These are phyloP conservation scores for Hetaerina titia DNA, from an alignment of 2,888 invertebrate genomes.

Conservation along the genomic window DNA sequence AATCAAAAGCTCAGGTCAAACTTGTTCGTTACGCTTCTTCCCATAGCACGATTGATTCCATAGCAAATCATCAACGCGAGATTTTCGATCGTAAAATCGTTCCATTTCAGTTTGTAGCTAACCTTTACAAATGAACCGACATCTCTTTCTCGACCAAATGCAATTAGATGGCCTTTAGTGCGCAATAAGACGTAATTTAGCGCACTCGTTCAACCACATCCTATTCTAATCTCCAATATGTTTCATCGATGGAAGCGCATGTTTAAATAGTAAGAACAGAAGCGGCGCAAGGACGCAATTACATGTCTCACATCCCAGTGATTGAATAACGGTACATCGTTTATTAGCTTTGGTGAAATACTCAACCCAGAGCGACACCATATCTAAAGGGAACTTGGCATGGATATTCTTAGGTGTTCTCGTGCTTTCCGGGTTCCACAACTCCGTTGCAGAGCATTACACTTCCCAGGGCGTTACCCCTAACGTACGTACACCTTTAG, in stretches of 20 bases:
- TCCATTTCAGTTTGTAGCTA: not conserved
- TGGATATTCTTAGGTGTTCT: not conserved
- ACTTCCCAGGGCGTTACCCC: not conserved
- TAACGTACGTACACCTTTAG: not conserved
- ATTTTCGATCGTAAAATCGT: not conserved
- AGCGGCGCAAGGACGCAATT: not conserved
- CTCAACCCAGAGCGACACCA: not conserved
- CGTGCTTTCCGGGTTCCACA: not conserved
- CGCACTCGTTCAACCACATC: not conserved
- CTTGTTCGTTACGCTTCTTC: not conserved
- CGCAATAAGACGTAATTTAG: not conserved
- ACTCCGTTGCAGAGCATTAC: not conserved
- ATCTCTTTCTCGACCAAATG: not conserved
- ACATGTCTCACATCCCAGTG: not conserved
- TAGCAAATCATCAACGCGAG: not conserved
- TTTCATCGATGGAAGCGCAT: not conserved
- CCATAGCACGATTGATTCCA: not conserved
- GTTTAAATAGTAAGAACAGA: not conserved
- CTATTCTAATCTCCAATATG: not conserved
- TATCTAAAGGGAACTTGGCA: not conserved
- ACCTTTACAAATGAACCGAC: not conserved
- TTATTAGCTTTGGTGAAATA: not conserved
- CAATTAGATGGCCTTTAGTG: not conserved
- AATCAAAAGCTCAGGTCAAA: not conserved
- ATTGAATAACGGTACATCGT: slow-evolving; percentile 19